Evolutionary conservation across 2,888 invertebrate genomes (phyloP).

Genomic region (Liposcelis brunnea): DNA sequence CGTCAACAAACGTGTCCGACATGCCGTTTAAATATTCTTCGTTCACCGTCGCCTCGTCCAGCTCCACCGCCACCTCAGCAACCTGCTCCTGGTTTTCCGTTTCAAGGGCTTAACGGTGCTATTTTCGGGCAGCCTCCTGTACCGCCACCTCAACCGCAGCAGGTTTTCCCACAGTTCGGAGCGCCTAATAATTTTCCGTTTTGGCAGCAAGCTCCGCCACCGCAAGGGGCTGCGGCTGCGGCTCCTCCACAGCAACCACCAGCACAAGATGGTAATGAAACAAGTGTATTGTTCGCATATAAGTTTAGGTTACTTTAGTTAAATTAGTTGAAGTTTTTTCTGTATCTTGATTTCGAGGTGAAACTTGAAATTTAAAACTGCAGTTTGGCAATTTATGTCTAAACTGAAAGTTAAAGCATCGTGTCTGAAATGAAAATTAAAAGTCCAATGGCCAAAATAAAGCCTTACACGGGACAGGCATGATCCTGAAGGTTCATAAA

Average conservation of each 20-base stretch:
- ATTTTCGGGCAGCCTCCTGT: constrained; percentile 18
- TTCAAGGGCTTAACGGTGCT: not conserved
- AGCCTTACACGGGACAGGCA: too few species aligned
- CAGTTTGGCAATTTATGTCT: too few species aligned
- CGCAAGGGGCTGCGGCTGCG: constrained; percentile 9
- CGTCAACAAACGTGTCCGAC: constrained; percentile 99
- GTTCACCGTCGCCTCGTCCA: constrained; percentile 27
- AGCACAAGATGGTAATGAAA: too few species aligned
- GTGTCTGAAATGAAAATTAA: too few species aligned
- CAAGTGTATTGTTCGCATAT: too few species aligned
- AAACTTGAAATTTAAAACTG: too few species aligned
- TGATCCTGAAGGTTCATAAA: too few species aligned
- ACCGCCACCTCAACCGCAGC: constrained; percentile 20
- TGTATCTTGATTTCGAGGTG: too few species aligned
- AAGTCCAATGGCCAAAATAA: too few species aligned
- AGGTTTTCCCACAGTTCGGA: not conserved
- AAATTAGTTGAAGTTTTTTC: too few species aligned
- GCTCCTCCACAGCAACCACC: not conserved
- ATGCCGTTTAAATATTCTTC: constrained; percentile 74
- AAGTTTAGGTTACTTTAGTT: too few species aligned
- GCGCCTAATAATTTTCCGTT: constrained; percentile 13
- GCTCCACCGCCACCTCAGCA: constrained; percentile 27
- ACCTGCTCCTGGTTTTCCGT: constrained; percentile 17
- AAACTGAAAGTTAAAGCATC: too few species aligned
- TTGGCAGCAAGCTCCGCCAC: constrained; percentile 14